Percentiles rank a stretch among this genome's conserved stretches.
phyloP scores from a whole-genome alignment of 2,888 invertebrate genomes.

The Diogma glabrata region DNA sequence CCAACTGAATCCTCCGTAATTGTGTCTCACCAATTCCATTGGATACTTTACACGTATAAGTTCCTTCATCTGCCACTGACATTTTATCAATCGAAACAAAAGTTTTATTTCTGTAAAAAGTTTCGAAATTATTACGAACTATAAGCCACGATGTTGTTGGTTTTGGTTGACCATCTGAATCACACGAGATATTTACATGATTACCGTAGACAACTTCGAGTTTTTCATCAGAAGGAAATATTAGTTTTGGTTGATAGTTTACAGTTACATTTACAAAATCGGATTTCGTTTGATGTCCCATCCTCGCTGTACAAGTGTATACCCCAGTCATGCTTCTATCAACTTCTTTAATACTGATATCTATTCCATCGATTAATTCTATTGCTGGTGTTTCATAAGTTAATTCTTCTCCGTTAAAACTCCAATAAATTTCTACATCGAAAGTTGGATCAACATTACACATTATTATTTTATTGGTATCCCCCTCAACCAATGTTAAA shows the following conservation, averaged over 20 bases:
- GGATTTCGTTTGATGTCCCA: constrained; percentile 8
- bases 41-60: constrained; percentile 23
- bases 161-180: constrained; percentile 13
- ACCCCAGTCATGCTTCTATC: constrained; percentile 8
- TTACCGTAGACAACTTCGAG: constrained; percentile 10
- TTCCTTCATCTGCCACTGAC: constrained; percentile 20
- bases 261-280: constrained; percentile 14
- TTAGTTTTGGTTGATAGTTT: constrained; percentile 14
- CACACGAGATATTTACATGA: constrained; percentile 11
- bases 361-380: neutral
- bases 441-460: constrained; percentile 14
- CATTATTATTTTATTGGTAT: constrained; percentile 15
- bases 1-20: neutral
- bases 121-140: neutral
- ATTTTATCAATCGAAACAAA: constrained; percentile 1
- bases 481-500: constrained; percentile 13
- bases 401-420: constrained; percentile 15
- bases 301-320: constrained; percentile 16
- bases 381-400: neutral
- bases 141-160: constrained; percentile 13
- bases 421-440: constrained; percentile 12
- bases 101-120: neutral
- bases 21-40: constrained; percentile 16
- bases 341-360: neutral
- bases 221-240: constrained; percentile 11